A percentile compares a stretch with the other conserved stretches of the same genome.
Conservation (phyloP, 2,888 invertebrate species). For the Gymnocheta viridis region DNA sequence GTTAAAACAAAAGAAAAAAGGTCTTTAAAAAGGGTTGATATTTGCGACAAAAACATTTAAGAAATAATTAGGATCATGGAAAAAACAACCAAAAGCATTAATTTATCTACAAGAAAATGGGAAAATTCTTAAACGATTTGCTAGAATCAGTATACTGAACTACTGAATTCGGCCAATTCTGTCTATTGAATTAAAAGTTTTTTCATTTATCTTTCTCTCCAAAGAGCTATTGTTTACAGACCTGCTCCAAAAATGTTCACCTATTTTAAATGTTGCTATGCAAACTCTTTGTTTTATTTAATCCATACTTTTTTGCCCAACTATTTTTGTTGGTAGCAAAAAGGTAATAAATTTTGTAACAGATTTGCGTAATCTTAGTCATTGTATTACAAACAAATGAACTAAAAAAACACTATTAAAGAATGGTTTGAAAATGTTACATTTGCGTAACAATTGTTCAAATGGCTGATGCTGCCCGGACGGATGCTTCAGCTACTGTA, state of each 20-base stretch:
- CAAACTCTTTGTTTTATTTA: neutral
- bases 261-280: neutral
- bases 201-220: neutral
- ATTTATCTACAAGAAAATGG: neutral
- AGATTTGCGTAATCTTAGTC: constrained; percentile 58
- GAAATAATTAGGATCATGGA: too few species aligned
- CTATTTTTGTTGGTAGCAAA: neutral
- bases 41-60: too few species aligned
- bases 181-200: neutral
- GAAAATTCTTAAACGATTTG: neutral
- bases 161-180: neutral
- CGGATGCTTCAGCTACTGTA: neutral
- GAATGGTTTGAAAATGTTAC: constrained; percentile 21
- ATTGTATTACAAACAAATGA: constrained; percentile 27
- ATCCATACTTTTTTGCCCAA: neutral
- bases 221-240: neutral
- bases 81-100: neutral
- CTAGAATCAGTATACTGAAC: neutral
- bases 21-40: too few species aligned
- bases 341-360: constrained; percentile 62
- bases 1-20: too few species aligned
- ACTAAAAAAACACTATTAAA: constrained; percentile 21
- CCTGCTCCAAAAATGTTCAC: neutral
- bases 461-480: neutral
- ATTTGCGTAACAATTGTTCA: constrained; percentile 30